Evolutionary conservation across 2,113 vertebrate species (phyloP).

Genomic region (Bettongia penicillata): DNA sequence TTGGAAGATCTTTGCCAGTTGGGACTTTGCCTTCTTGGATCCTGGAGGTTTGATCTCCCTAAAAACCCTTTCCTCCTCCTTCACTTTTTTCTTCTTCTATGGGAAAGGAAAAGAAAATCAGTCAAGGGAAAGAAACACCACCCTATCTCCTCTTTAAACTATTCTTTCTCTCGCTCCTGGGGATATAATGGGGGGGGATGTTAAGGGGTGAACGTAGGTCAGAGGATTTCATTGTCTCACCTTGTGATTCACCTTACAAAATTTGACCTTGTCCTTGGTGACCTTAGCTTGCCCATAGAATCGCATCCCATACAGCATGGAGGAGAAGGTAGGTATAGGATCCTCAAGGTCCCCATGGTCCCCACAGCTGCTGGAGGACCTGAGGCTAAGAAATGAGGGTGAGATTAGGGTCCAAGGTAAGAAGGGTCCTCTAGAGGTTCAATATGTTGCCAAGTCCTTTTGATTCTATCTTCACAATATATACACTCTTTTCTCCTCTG

Average conservation of each 20-base stretch:
- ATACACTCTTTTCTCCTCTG: neutral
- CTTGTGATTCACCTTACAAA: conserved; percentile 77
- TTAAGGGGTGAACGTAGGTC: neutral
- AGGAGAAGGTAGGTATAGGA: conserved; percentile 86
- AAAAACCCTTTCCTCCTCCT: conserved; percentile 19
- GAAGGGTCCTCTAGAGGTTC: neutral
- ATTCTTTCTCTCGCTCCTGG: neutral
- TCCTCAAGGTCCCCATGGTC: conserved; percentile 38
- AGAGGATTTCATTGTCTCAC: neutral
- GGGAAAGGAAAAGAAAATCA: neutral
- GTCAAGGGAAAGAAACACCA: too few species aligned
- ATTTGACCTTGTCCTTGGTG: conserved; percentile 64
- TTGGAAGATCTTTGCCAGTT: conserved; percentile 73
- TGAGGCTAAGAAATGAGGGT: conserved; percentile 54
- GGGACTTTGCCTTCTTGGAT: conserved; percentile 73
- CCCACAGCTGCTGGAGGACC: conserved; percentile 79
- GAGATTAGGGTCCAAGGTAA: neutral
- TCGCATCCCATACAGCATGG: conserved; percentile 82
- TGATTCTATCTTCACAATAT: neutral
- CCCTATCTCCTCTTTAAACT: neutral
- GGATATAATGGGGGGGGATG: neutral
- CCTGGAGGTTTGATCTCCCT: neutral
- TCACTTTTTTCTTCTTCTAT: conserved; percentile 61
- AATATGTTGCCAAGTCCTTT: neutral
- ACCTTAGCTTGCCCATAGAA: conserved; percentile 66